A percentile compares a stretch with the other conserved stretches of the same genome.
Evolutionary conservation across 2,888 invertebrate genomes (phyloP).

Genomic region (Cetonia aurata): DNA sequence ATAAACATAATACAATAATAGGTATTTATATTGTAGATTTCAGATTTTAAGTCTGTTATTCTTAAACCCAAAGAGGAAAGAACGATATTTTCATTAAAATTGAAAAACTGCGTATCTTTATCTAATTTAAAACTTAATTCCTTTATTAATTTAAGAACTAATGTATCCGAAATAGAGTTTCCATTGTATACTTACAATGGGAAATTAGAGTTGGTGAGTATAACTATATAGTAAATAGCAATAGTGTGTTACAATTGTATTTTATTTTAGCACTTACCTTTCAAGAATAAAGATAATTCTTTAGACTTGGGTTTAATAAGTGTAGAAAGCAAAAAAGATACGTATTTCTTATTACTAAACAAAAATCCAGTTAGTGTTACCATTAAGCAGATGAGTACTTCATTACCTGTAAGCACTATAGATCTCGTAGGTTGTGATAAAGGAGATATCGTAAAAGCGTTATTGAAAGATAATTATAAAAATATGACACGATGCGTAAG

Average conservation of each 20-base stretch:
- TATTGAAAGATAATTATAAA: slow-evolving; percentile 63
- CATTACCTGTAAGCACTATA: slow-evolving; percentile 71
- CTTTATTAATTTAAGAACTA: slow-evolving; percentile 77
- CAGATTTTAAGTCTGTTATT: slow-evolving; percentile 73
- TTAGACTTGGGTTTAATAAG: slow-evolving; percentile 77
- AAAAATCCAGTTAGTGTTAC: slow-evolving; percentile 81
- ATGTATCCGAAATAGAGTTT: slow-evolving; percentile 78
- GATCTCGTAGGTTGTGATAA: slow-evolving; percentile 74
- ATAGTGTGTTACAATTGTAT: not conserved
- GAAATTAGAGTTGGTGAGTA: slow-evolving; percentile 72
- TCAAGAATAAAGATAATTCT: slow-evolving; percentile 62
- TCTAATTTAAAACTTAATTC: slow-evolving; percentile 73
- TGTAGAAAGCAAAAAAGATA: slow-evolving; percentile 75
- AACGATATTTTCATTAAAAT: slow-evolving; percentile 71
- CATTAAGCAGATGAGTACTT: slow-evolving; percentile 72
- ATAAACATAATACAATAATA: slow-evolving; percentile 9
- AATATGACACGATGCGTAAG: slow-evolving; percentile 65
- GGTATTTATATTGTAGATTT: slow-evolving; percentile 67
- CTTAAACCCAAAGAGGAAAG: slow-evolving; percentile 72
- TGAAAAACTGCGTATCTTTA: slow-evolving; percentile 68
- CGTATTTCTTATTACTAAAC: slow-evolving; percentile 80
- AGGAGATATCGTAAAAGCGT: slow-evolving; percentile 63
- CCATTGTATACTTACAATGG: slow-evolving; percentile 82
- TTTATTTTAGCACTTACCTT: slow-evolving; percentile 62
- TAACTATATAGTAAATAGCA: not conserved